Percentiles rank a stretch among this genome's conserved stretches.
Evolutionary conservation across 2,888 invertebrate genomes (phyloP).

Genomic region (Lypha dubia): DNA sequence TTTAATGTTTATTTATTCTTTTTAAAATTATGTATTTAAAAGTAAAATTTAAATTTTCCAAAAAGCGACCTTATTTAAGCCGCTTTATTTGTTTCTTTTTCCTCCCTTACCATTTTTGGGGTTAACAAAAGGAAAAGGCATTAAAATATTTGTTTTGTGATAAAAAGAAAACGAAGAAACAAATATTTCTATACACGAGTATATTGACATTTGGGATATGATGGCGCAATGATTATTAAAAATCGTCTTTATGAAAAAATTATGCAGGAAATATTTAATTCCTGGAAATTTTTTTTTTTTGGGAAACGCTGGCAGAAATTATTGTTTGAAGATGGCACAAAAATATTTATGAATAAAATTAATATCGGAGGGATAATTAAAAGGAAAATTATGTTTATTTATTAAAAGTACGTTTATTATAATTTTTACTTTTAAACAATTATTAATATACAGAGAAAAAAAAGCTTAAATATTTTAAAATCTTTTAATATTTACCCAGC

Average conservation of each 20-base stretch:
- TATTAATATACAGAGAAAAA: neutral
- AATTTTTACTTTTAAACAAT: neutral
- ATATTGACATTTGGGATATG: neutral
- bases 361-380: neutral
- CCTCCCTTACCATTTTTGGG: neutral
- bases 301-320: neutral
- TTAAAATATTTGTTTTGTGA: neutral
- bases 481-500: no score
- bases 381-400: neutral
- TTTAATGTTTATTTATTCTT: neutral
- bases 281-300: neutral
- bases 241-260: conserved; percentile 20
- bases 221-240: neutral
- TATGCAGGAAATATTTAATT: neutral
- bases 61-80: neutral
- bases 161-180: neutral
- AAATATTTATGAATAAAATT: neutral
- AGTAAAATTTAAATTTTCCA: neutral
- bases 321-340: neutral
- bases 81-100: neutral
- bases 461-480: neutral
- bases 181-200: neutral
- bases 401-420: neutral
- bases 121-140: conserved; percentile 7
- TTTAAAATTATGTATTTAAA: neutral